These are phyloP conservation scores for Acanthopleura granulata DNA, from an alignment of 2,888 invertebrate species.

Conservation along the genomic window DNA sequence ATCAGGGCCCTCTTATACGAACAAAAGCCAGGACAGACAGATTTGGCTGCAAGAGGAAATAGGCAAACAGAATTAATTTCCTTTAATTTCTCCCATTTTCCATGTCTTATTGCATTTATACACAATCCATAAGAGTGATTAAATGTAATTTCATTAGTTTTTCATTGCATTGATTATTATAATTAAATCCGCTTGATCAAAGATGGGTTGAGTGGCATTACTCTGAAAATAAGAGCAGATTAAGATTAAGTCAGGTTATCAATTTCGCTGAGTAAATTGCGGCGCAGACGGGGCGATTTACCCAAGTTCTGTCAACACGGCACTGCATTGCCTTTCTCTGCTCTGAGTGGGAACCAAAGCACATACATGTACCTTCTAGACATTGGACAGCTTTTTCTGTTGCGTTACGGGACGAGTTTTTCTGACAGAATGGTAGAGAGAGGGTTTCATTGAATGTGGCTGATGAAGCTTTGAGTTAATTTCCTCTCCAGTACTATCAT, in stretches of 20 bases:
- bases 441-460: not conserved
- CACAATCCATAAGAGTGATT: conserved; percentile 21
- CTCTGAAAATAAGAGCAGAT: conserved; percentile 20
- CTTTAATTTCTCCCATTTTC: conserved; percentile 22
- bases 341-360: conserved; percentile 3
- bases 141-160: conserved; percentile 44
- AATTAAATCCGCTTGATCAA: conserved; percentile 31
- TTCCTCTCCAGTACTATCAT: not conserved
- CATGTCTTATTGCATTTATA: conserved; percentile 23
- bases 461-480: conserved; percentile 8
- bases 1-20: conserved; percentile 10
- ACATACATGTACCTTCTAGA: conserved; percentile 2
- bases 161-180: conserved; percentile 40
- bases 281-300: not conserved
- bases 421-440: no score
- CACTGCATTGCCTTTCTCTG: conserved; percentile 15
- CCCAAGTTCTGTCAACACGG: conserved; percentile 12
- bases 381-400: not conserved
- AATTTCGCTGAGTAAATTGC: conserved; percentile 21
- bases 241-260: conserved; percentile 21
- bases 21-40: conserved; percentile 18
- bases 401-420: no score
- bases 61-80: conserved; percentile 23
- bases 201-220: conserved; percentile 20
- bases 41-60: conserved; percentile 20